A percentile compares a stretch with the other conserved stretches of the same genome.
phyloP scores from a whole-genome alignment of 2,888 invertebrate species.

The Alsophila aescularia region DNA sequence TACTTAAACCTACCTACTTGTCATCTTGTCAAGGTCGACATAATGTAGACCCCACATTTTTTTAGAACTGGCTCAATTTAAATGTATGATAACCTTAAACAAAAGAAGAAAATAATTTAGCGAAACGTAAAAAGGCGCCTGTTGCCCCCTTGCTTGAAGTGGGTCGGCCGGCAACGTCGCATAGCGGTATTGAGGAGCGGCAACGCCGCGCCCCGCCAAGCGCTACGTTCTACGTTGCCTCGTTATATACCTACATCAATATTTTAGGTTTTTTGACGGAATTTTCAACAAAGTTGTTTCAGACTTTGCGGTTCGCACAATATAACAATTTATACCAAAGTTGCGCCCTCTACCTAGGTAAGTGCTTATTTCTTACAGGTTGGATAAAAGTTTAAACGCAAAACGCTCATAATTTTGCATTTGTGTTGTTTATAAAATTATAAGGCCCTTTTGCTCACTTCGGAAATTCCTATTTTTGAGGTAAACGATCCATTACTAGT shows the following conservation, averaged over 20 bases:
- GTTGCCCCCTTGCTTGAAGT: constrained; percentile 52
- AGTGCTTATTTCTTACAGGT: not conserved
- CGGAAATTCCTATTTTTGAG: not conserved
- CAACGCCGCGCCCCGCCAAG: constrained; percentile 50
- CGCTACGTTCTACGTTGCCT: constrained; percentile 10
- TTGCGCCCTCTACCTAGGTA: not conserved
- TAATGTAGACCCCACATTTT: not conserved
- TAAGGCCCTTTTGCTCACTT: not conserved
- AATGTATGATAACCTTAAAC: constrained; percentile 11
- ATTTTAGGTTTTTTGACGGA: too few relatives aligned
- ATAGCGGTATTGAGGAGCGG: constrained; percentile 62
- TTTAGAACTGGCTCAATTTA: constrained; percentile 8
- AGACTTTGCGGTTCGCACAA: constrained; percentile 4
- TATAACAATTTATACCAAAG: not conserved
- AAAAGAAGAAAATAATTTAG: constrained; percentile 52
- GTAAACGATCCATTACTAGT: not conserved
- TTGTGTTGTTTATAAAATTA: not conserved
- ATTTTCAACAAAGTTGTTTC: constrained; percentile 19
- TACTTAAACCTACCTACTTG: not conserved
- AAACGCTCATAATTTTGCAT: not conserved
- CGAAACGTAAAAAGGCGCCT: constrained; percentile 62
- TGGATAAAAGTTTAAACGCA: not conserved
- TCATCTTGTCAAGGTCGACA: constrained; percentile 15
- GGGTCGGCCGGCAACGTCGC: constrained; percentile 72
- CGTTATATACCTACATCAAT: constrained; percentile 20